Base-by-base conservation (phyloP, 1,140 invertebrate genomes). In the Bombus ignitus region DNA sequence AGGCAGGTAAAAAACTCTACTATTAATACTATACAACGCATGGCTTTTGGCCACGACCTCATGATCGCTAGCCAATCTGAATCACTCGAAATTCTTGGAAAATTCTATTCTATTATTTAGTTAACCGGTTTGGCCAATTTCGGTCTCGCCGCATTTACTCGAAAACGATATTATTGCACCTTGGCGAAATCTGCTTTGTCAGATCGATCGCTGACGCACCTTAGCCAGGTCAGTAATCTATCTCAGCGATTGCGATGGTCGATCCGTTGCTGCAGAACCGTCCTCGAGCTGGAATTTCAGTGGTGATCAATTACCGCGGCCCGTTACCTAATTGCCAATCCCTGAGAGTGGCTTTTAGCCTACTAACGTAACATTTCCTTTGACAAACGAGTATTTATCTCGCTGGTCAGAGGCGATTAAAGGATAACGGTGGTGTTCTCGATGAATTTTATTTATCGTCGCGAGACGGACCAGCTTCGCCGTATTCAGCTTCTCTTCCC, bases 271-370 rank as follows among this genome's bases (percentile, higher is more conserved):
- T 53, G 25, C n/a, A 15, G 10, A 66, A 8, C 87, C 28, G n/a
- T 78, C 81, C 68, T 78, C 85, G 37, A 65, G 62, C 73, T 83
- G 87, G 76, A 87, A 88, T 88, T 87, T 78, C 81, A 72, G 28
- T 59, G 32, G 72, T 81, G 75, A 88, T 83, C 44, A 82, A 72
- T 81, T 84, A 66, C 82, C 37, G 42, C 39, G 59, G 28, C 13
- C 74, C 18, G 80, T 82, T 86, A 77, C 32, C 81, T 83, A 57
- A 74, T 74, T 81, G 77, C 78, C 71, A 79, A 85, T 81, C 57
- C 74, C 76, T 47, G 83, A 84, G 66, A 84, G 76, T 79, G 76
- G 83, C 83, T 84, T 44, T 78, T 47, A 71, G 76, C 65, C 66
- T 83, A 68, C 81, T 79, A 53, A 72, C 37, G 32, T 37, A 80